phyloP scores from a whole-genome alignment of 2,888 invertebrate genomes.

The Pachymerium ferrugineum region DNA sequence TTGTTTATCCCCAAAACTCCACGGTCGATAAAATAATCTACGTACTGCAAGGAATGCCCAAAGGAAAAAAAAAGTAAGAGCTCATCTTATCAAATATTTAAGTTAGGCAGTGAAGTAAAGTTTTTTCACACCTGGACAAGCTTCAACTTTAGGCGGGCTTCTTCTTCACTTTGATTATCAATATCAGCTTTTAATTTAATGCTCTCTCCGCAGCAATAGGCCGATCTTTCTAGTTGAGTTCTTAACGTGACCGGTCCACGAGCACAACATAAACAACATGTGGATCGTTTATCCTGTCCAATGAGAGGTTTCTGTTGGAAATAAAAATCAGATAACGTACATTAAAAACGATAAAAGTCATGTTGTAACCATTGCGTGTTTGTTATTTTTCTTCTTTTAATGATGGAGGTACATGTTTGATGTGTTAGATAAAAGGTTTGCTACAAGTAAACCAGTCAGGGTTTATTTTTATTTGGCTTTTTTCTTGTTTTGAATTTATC shows the following conservation, averaged over 20 bases:
- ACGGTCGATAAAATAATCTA: conserved; percentile 69
- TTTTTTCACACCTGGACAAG: conserved; percentile 52
- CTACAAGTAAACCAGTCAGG: too few species aligned
- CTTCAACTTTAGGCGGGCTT: conserved; percentile 55
- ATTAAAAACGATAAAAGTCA: background rate
- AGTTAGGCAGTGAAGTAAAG: background rate
- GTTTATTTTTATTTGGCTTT: too few species aligned
- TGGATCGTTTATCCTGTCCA: conserved; percentile 59
- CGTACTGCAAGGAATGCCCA: conserved; percentile 53
- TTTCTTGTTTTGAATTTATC: too few species aligned
- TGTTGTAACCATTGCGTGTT: background rate
- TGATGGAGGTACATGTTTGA: too few species aligned
- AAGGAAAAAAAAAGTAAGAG: conserved; percentile 39
- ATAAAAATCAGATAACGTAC: background rate
- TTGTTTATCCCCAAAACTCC: conserved; percentile 67
- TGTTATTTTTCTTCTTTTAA: background rate
- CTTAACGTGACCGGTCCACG: conserved; percentile 62
- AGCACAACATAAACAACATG: conserved; percentile 68
- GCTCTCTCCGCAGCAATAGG: conserved; percentile 68
- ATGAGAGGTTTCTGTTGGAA: conserved; percentile 58
- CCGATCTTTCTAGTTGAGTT: conserved; percentile 64
- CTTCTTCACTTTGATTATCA: conserved; percentile 61
- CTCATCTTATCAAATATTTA: background rate
- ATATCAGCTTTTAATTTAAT: conserved; percentile 63
- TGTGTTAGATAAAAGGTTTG: too few species aligned